A percentile compares a stretch with the other conserved stretches of the same genome.
phyloP scores from a whole-genome alignment of 2,113 vertebrate genomes.

The Salvelinus fontinalis region DNA sequence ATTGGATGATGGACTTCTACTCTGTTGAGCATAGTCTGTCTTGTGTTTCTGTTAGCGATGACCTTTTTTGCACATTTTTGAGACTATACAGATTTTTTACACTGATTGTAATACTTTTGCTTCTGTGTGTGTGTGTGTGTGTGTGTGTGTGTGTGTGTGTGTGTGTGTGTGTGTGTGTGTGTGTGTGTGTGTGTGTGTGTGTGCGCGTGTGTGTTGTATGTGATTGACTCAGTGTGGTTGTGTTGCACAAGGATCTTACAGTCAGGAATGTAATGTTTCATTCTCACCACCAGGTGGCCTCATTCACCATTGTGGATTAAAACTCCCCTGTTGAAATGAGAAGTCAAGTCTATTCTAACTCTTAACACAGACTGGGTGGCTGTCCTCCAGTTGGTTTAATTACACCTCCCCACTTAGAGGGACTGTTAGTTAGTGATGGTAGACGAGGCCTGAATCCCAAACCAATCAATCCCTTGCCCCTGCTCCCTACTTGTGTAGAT shows the following conservation, averaged over 20 bases:
- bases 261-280: conserved; percentile 67
- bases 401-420: too few relatives aligned
- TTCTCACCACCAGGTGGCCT: conserved; percentile 62
- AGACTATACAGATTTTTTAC: conserved; percentile 76
- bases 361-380: background rate
- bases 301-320: conserved; percentile 52
- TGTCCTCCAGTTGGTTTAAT: background rate
- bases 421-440: too few relatives aligned
- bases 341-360: too few relatives aligned
- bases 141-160: background rate
- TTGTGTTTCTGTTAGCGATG: conserved; percentile 67
- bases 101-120: conserved; percentile 81
- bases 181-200: conserved; percentile 16
- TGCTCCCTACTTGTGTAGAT: too few relatives aligned
- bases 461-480: background rate
- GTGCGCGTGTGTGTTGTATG: conserved; percentile 2
- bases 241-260: conserved; percentile 20
- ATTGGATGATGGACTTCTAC: conserved; percentile 73
- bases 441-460: too few relatives aligned
- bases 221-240: conserved; percentile 14
- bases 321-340: conserved; percentile 1
- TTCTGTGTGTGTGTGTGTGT: conserved; percentile 16
- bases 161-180: conserved; percentile 23
- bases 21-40: conserved; percentile 76
- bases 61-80: conserved; percentile 94